Conservation (phyloP, 2,113 vertebrate species). For the Stegostoma tigrinum region DNA sequence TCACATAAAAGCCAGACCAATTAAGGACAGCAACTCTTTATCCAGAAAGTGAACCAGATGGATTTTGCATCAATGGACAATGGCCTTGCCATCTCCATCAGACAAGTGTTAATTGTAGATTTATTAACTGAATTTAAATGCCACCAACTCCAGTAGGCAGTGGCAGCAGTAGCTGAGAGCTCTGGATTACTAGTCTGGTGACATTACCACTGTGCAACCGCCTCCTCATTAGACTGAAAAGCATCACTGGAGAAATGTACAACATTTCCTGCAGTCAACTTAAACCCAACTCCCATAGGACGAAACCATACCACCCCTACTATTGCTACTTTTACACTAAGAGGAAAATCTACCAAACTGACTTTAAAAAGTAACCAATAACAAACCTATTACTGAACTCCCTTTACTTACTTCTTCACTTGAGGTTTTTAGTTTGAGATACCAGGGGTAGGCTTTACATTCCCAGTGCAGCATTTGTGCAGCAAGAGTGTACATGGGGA, state of each 20-base stretch:
- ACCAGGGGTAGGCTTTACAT: neutral
- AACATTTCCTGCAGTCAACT: neutral
- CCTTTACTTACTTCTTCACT: neutral
- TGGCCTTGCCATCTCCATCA: too few species aligned
- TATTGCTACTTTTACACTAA: neutral
- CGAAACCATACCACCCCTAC: neutral
- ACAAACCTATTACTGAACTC: neutral
- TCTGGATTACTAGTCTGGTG: too few species aligned
- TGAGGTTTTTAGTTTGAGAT: neutral
- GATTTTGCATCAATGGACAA: too few species aligned
- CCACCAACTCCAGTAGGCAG: too few species aligned
- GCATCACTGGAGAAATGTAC: neutral
- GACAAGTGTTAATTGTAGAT: too few species aligned
- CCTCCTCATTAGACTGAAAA: neutral
- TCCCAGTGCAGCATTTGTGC: neutral
- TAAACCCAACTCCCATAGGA: neutral
- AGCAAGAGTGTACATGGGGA: neutral
- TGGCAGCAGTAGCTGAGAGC: too few species aligned
- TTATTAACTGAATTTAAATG: too few species aligned
- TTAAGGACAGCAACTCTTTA: too few species aligned
- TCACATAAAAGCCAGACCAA: too few species aligned
- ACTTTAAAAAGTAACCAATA: neutral
- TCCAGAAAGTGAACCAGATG: too few species aligned
- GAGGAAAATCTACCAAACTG: neutral
- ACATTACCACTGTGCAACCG: neutral